Evolutionary conservation across 1,140 invertebrate genomes (phyloP), one percentile per base, ranked within the genome.

Genomic region (Helicorthomorpha holstii): DNA sequence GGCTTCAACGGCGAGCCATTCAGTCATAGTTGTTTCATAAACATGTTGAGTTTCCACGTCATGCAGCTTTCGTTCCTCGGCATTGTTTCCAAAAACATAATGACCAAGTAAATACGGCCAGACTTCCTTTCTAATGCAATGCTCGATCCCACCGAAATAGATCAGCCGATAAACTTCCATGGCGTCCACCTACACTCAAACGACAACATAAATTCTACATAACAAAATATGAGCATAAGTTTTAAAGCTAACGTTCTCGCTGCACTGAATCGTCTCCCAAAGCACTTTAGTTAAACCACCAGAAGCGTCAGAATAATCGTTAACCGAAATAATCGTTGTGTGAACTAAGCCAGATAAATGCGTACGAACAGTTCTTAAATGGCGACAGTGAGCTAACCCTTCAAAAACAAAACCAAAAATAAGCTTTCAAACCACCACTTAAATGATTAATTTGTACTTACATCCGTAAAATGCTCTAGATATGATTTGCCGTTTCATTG

Each of bases 381-480:
- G 90, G 14, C 90, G 71, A 64, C 88, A 92, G 64, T 96, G 90
- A 7, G 90, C 87, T 44, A 94, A 69, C 91, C 74, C 72, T 73
- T 52, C 25, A 57, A 48, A 21, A 16, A 23, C 3, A 41, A n/a
- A 56, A 47, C 10, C 19, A 49, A 24, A n/a, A 41, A 27, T 27
- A 27, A 51, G 42, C 16, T 21, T 27, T 52, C n/a, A 21, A 19
- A 27, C 12, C 19, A 44, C 21, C 16, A 16, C 2, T 50, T 41
- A 50, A 55, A 53, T 26, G 7, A 7, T 42, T 24, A 34, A 16
- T 27, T 27, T n/a, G 19, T 19, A 67, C 71, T 70, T 64, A 73
- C 89, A 96, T 50, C 91, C 91, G 66, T 95, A 94, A 68, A 96
- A 96, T 43, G 92, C 92, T 56, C 91, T 71, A 0, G 89, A 92